Percentiles rank a stretch among this genome's conserved stretches.
phyloP scores from a whole-genome alignment of 2,888 invertebrate species.

The Heliconius ismenius region DNA sequence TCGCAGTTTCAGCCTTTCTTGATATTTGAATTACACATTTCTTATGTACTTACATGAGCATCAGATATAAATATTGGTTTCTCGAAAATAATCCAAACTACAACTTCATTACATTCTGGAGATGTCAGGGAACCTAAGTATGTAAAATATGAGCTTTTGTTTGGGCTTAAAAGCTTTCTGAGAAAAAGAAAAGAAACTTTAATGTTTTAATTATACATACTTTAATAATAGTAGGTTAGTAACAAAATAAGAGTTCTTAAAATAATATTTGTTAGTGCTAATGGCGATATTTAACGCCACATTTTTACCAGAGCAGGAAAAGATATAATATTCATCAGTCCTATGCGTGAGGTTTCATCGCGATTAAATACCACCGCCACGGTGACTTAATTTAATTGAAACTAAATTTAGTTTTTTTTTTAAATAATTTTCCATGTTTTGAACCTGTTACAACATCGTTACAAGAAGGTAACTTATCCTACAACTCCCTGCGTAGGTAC shows the following conservation, averaged over 20 bases:
- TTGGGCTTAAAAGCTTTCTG: conserved; percentile 81
- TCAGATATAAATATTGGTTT: conserved; percentile 62
- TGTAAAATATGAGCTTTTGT: conserved; percentile 81
- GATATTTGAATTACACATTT: not conserved
- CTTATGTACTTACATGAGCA: conserved; percentile 60
- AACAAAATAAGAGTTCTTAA: too few species aligned
- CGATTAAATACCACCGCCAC: too few species aligned
- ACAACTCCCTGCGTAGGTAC: not conserved
- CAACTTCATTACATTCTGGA: conserved; percentile 86
- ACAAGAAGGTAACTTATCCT: not conserved
- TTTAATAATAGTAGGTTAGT: too few species aligned
- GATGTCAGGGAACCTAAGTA: conserved; percentile 89
- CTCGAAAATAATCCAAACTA: conserved; percentile 86
- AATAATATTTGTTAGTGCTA: too few species aligned
- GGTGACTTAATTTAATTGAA: too few species aligned
- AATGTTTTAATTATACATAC: not conserved
- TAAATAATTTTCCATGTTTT: not conserved
- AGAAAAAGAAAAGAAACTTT: conserved; percentile 31
- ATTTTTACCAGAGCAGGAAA: not conserved
- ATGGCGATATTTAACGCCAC: not conserved
- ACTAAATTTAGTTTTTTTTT: too few species aligned
- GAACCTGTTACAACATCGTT: not conserved
- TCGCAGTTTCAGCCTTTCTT: not conserved
- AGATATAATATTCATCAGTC: too few species aligned
- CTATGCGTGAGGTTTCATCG: too few species aligned